phyloP scores from a whole-genome alignment of 2,888 invertebrate species.

The Epistrophe eligans region DNA sequence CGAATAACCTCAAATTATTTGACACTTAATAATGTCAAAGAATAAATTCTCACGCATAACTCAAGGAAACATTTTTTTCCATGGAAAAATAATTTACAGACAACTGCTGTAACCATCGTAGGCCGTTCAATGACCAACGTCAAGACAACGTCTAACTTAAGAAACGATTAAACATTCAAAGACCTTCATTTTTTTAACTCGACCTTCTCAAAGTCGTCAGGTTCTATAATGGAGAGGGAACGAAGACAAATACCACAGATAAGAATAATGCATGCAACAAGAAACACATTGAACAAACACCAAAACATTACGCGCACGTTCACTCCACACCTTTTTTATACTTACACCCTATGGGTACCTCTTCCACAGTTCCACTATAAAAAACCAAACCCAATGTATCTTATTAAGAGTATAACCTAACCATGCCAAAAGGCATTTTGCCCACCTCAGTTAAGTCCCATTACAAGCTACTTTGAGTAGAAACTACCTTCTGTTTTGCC shows the following conservation, averaged over 20 bases:
- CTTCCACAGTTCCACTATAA: constrained; percentile 1
- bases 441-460: constrained; percentile 32
- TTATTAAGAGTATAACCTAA: constrained; percentile 19
- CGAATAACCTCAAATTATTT: constrained; percentile 35
- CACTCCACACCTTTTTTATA: constrained; percentile 49
- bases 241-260: constrained; percentile 25
- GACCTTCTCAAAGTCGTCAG: constrained; percentile 69
- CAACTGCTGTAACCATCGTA: constrained; percentile 29
- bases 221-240: background rate
- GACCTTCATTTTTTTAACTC: constrained; percentile 63
- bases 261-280: constrained; percentile 41
- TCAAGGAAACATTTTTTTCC: constrained; percentile 30
- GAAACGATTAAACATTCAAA: constrained; percentile 48
- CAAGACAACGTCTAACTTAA: constrained; percentile 13
- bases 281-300: background rate
- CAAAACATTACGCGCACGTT: constrained; percentile 23
- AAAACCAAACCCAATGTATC: constrained; percentile 45
- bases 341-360: background rate
- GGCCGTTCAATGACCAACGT: constrained; percentile 13
- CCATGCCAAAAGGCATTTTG: constrained; percentile 53
- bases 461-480: constrained; percentile 42
- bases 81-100: constrained; percentile 20
- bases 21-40: constrained; percentile 19
- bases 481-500: constrained; percentile 47
- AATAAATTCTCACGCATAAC: constrained; percentile 53